A percentile compares a stretch with the other conserved stretches of the same genome.
Evolutionary conservation across 2,113 vertebrate species (phyloP).

Genomic region (Tor tambroides): DNA sequence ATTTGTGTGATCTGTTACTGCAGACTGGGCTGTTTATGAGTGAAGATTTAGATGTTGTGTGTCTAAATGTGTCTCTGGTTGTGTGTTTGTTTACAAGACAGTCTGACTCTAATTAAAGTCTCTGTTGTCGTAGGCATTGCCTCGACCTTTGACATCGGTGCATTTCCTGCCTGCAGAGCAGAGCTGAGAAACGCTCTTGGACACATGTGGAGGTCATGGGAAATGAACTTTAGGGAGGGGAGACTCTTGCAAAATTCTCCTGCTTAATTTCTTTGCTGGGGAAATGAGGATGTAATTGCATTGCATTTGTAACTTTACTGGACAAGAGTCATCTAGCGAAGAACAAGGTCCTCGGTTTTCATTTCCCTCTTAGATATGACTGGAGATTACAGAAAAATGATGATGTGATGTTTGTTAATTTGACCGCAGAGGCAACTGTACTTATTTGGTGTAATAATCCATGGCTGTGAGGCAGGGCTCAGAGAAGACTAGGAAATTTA

Average conservation of each 20-base stretch:
- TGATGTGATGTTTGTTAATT: not conserved
- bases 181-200: constrained; percentile 71
- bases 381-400: not conserved
- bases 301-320: constrained; percentile 28
- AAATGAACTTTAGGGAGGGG: constrained; percentile 68
- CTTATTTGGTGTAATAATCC: constrained; percentile 19
- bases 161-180: constrained; percentile 76
- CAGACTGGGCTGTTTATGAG: constrained; percentile 10
- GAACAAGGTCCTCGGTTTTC: not conserved
- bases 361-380: constrained; percentile 6
- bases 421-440: not conserved
- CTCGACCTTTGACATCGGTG: constrained; percentile 71
- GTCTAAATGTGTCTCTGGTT: constrained; percentile 14
- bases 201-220: constrained; percentile 79
- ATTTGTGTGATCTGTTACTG: not conserved
- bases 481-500: not conserved
- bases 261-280: constrained; percentile 38
- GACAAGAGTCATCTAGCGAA: not conserved
- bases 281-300: constrained; percentile 50
- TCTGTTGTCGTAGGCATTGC: constrained; percentile 68
- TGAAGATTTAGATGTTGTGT: not conserved
- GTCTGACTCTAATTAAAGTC: constrained; percentile 57
- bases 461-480: constrained; percentile 2
- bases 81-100: constrained; percentile 44
- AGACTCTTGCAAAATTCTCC: constrained; percentile 28